These are phyloP conservation scores for Melospiza georgiana DNA, from an alignment of 2,113 vertebrate species.

Conservation along the genomic window DNA sequence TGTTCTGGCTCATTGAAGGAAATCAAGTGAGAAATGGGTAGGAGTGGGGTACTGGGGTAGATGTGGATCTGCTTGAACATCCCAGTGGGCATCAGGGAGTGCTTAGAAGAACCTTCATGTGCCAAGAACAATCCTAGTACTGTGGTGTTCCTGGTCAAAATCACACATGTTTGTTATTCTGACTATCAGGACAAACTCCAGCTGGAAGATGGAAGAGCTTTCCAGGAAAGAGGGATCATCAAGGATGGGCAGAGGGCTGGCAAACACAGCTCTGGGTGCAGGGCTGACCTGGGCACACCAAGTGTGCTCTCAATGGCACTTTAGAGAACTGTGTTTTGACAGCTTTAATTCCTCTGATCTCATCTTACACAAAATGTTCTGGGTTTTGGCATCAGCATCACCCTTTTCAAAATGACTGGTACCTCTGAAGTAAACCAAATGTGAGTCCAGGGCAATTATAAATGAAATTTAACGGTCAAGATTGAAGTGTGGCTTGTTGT, in stretches of 20 bases:
- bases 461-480: background rate
- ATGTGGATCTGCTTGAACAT: background rate
- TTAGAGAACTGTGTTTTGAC: background rate
- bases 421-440: constrained; percentile 1
- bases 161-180: background rate
- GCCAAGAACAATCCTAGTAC: background rate
- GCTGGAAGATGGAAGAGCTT: background rate
- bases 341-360: constrained; percentile 15
- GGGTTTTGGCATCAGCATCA: background rate
- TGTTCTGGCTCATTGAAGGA: background rate
- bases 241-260: background rate
- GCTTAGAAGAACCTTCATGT: background rate
- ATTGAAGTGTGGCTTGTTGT: background rate
- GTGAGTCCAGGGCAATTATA: background rate
- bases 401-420: background rate
- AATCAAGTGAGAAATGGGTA: background rate
- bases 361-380: background rate
- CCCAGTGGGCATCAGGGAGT: background rate
- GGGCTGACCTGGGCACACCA: background rate
- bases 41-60: background rate
- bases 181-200: background rate
- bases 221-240: background rate
- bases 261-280: background rate
- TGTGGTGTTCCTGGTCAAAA: background rate
- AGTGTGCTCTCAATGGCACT: background rate